Conservation (phyloP, 2,113 vertebrate species). For the Amblyopsis rosae region DNA sequence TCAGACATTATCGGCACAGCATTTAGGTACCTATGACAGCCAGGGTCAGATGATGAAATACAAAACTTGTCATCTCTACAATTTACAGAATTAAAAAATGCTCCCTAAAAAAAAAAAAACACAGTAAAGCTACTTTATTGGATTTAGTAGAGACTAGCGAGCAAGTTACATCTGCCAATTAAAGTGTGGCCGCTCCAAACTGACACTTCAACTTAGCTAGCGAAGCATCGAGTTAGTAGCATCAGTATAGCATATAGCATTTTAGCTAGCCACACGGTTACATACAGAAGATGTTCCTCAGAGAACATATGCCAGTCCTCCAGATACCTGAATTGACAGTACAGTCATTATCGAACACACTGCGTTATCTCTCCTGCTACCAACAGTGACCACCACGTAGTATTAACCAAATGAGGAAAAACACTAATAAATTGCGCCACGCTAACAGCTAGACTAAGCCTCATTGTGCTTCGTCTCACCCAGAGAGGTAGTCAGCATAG, state of each 20-base stretch:
- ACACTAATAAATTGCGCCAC: background rate
- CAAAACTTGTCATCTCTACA: too few species aligned
- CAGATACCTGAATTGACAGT: conserved; percentile 43
- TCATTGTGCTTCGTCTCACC: conserved; percentile 70
- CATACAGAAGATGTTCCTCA: conserved; percentile 69
- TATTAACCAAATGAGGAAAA: background rate
- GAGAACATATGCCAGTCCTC: conserved; percentile 76
- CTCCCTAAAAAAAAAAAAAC: too few species aligned
- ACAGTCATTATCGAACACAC: conserved; percentile 4
- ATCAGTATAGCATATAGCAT: background rate
- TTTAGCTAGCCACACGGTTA: conserved; percentile 40
- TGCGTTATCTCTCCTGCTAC: background rate
- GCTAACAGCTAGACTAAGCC: background rate
- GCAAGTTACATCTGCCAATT: too few species aligned
- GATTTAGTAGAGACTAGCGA: too few species aligned
- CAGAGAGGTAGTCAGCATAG: conserved; percentile 87
- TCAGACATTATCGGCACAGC: conserved; percentile 82
- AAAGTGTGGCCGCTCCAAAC: background rate
- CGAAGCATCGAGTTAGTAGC: conserved; percentile 15
- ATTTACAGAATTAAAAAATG: too few species aligned
- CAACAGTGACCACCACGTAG: background rate
- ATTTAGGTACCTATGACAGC: conserved; percentile 82
- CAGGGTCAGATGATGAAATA: conserved; percentile 9
- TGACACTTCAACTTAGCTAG: background rate
- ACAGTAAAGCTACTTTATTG: too few species aligned